Base-by-base conservation (phyloP, 2,888 invertebrate genomes). In the Theretra japonica region DNA sequence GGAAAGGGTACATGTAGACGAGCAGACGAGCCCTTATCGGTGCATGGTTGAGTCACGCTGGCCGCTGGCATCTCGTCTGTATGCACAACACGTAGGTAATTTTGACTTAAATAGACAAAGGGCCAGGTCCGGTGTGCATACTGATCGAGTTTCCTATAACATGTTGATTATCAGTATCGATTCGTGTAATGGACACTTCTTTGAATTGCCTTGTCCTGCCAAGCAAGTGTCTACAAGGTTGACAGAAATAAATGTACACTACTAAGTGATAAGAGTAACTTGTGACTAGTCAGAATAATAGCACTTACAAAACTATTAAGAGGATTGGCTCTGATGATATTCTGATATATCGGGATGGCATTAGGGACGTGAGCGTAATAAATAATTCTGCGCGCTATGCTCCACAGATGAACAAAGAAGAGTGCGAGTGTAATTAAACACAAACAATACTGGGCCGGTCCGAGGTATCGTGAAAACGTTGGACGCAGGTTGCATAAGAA, bases 81-180 rank as follows among this genome's bases (percentile, higher is more conserved):
- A 72, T 72, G 68, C 28, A 59, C 68, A 28, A 50, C 41, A 23
- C 53, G 73, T 21, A 28, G 58, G 25, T 48, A 48, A 68, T 68
- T 68, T 72, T 68, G 65, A 68, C 48, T 50, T 48, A 72, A 75
- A 74, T 73, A 69, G 72, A 70, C 70, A 70, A 72, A 70, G 59
- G 72, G 62, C 53, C 65, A 21, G 70, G 68, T 33, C 69, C 70
- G 50, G 72, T 72, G 69, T 69, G 65, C 72, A 74, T 74, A 74
- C 70, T 65, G 65, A 68, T 69, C 57, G 41, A 21, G 5, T 72
- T 74, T 72, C 17, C 21, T 62, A 69, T 74, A 72, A 60, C 41
- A 57, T 41, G 60, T 62, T 71, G 58, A 73, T 71, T 33, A 65
- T 56, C 62, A 65, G 53, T 70, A 33, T 33, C 33, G 30, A 30